Conservation (phyloP, 1,140 invertebrate genomes). For the Fopius arisanus region DNA sequence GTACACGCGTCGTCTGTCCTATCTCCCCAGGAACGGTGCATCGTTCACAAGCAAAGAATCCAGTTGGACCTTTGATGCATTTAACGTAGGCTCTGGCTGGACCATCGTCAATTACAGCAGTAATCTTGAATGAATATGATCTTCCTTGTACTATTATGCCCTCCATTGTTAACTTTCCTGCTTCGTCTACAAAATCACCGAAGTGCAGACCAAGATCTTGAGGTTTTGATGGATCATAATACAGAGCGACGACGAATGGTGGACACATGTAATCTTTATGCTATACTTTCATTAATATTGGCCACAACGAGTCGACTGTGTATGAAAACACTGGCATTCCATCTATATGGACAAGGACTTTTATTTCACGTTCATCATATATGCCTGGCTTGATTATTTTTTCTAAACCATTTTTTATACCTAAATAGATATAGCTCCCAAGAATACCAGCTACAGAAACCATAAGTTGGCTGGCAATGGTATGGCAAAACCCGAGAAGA, state of each 20-base stretch:
- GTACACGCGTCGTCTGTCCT: not conserved
- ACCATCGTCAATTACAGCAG: not conserved
- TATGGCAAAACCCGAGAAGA: not conserved
- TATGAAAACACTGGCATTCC: constrained; percentile 1
- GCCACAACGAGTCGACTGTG: constrained; percentile 19
- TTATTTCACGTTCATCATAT: not conserved
- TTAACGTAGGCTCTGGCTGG: not conserved
- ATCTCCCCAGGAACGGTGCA: not conserved
- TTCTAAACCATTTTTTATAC: not conserved
- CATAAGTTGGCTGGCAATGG: not conserved
- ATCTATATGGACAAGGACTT: constrained; percentile 23
- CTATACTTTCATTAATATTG: constrained; percentile 24
- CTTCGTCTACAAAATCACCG: constrained; percentile 25
- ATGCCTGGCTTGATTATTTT: not conserved
- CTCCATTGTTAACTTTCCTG: not conserved
- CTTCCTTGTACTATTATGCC: constrained; percentile 3
- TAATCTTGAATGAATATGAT: not conserved
- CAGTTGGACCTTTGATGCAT: not conserved
- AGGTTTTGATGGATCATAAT: constrained; percentile 29
- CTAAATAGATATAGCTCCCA: not conserved
- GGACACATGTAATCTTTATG: constrained; percentile 16
- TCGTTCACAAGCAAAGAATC: not conserved
- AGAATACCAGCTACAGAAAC: not conserved
- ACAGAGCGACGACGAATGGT: constrained; percentile 26
- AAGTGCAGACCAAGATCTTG: not conserved